These are phyloP conservation scores for Ellobius talpinus DNA, from an alignment of 2,113 vertebrate genomes.

Conservation along the genomic window DNA sequence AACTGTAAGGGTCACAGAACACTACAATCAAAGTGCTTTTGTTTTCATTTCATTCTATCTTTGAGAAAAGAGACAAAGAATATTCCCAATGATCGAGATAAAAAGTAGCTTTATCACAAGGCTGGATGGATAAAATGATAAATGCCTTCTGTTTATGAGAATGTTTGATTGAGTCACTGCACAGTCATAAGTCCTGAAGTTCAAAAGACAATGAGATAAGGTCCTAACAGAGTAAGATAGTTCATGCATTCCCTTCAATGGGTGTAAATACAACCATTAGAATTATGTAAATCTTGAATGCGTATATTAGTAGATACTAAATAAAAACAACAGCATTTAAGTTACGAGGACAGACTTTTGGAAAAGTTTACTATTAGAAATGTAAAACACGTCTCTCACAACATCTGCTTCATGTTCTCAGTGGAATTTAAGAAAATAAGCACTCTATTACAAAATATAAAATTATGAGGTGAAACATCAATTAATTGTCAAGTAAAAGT, in stretches of 20 bases:
- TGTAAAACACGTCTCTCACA: neutral
- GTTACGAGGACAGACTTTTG: neutral
- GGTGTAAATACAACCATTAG: neutral
- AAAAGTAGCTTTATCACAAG: neutral
- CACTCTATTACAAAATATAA: neutral
- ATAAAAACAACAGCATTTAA: conserved; percentile 4
- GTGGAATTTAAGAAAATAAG: neutral
- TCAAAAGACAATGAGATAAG: neutral
- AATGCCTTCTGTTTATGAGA: neutral
- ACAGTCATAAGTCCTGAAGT: neutral
- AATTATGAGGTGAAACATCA: neutral
- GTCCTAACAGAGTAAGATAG: neutral
- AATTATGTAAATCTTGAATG: neutral
- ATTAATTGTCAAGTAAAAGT: neutral
- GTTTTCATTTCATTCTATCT: neutral
- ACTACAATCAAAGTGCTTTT: too few species aligned
- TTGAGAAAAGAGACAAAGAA: neutral
- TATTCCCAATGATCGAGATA: neutral
- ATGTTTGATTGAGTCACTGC: neutral
- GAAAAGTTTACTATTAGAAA: neutral
- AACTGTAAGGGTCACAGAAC: too few species aligned
- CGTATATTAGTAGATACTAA: neutral
- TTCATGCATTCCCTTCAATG: neutral
- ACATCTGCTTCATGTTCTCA: neutral
- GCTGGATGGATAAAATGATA: neutral